Percentiles rank a stretch among this genome's conserved stretches.
phyloP scores from a whole-genome alignment of 2,113 vertebrate genomes.

The Psephotus haematonotus region DNA sequence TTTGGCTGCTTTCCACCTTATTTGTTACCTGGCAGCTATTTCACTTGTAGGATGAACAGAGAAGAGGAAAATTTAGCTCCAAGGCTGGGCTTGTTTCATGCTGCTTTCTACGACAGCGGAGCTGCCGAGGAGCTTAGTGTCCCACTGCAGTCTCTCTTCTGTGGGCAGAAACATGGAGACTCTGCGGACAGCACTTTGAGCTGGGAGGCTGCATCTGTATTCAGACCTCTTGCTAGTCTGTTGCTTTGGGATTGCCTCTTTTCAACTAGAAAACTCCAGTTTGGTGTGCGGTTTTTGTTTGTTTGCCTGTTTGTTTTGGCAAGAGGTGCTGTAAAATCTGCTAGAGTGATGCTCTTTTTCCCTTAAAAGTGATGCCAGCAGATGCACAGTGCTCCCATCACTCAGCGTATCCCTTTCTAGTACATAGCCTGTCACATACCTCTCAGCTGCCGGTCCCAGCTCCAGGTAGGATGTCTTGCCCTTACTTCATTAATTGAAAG shows the following conservation, averaged over 20 bases:
- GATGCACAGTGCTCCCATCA: background rate
- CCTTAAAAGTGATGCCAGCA: background rate
- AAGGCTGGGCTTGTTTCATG: background rate
- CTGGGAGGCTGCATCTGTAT: background rate
- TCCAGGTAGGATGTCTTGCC: slow-evolving; percentile 74
- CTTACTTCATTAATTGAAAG: slow-evolving; percentile 65
- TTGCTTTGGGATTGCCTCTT: background rate
- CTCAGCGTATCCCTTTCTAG: background rate
- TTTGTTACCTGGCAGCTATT: background rate
- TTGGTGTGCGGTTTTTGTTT: background rate
- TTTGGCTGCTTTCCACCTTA: background rate
- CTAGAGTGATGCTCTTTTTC: background rate
- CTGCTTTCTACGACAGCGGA: background rate
- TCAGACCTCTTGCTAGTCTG: background rate
- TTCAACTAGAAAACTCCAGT: background rate
- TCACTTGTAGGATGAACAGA: background rate
- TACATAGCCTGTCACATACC: background rate
- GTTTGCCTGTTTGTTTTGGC: background rate
- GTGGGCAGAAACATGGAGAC: background rate
- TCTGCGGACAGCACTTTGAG: background rate
- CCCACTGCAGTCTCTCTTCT: background rate
- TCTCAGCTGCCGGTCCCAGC: slow-evolving; percentile 75
- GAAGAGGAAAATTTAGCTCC: background rate
- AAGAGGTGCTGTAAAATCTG: background rate
- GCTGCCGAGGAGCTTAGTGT: background rate